Percentiles rank a stretch among this genome's conserved stretches.
phyloP scores from a whole-genome alignment of 2,888 invertebrate species.

The Callimorpha dominula region DNA sequence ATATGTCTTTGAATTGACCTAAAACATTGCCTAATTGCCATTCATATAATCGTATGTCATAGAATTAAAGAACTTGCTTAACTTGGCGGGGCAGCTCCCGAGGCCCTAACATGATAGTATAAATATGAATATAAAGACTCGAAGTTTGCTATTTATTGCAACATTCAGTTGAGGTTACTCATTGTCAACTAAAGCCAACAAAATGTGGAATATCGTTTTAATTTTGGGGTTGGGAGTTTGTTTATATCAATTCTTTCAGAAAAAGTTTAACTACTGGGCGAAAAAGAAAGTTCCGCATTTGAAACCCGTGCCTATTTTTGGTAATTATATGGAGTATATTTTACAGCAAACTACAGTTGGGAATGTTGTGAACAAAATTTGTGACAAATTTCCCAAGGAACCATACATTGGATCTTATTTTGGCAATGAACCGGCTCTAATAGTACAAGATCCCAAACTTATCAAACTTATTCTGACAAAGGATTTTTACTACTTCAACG shows the following conservation, averaged over 20 bases:
- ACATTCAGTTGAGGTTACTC: not conserved
- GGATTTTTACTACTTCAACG: slow-evolving; percentile 65
- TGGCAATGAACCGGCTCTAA: slow-evolving; percentile 66
- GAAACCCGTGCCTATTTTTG: slow-evolving; percentile 39
- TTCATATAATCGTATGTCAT: too few relatives aligned
- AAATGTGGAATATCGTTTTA: slow-evolving; percentile 14
- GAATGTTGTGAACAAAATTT: slow-evolving; percentile 36
- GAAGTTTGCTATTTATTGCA: not conserved
- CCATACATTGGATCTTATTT: slow-evolving; percentile 67
- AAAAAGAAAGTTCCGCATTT: slow-evolving; percentile 38
- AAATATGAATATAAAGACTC: not conserved
- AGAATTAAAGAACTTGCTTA: not conserved
- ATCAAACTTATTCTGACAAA: slow-evolving; percentile 62
- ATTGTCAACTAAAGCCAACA: not conserved
- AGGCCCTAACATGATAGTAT: not conserved
- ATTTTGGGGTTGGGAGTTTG: slow-evolving; percentile 8
- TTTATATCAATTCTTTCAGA: slow-evolving; percentile 15
- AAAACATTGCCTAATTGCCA: too few relatives aligned
- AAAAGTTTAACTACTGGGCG: slow-evolving; percentile 42
- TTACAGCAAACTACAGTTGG: slow-evolving; percentile 29
- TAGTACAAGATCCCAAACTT: slow-evolving; percentile 62
- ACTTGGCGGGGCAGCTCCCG: not conserved
- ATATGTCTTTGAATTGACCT: too few relatives aligned
- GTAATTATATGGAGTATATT: slow-evolving; percentile 40
- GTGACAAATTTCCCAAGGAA: slow-evolving; percentile 54